Percentiles rank a stretch among this genome's conserved stretches.
Conservation (phyloP, 64 coral and sea anemone species). For the Astreopora myriophthalma region DNA sequence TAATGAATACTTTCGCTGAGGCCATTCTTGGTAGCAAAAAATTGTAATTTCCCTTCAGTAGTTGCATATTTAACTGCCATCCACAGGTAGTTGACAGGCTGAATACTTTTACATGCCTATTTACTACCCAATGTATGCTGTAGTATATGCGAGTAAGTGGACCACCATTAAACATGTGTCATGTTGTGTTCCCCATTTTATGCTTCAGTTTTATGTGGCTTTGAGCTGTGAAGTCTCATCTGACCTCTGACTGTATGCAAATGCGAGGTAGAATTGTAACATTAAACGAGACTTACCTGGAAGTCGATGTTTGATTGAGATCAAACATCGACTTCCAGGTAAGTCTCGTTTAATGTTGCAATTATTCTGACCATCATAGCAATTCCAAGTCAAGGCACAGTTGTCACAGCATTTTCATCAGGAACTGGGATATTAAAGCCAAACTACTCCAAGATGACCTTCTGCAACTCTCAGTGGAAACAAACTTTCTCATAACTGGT, state of each 20-base stretch:
- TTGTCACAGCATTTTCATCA: not conserved
- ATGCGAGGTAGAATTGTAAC: not conserved
- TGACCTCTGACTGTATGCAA: slow-evolving; percentile 10
- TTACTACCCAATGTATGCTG: not conserved
- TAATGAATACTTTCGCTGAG: not conserved
- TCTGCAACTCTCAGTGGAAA: not conserved
- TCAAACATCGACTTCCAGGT: too few species aligned
- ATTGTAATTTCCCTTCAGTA: not conserved
- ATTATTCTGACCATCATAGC: too few species aligned
- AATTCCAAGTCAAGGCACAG: too few species aligned
- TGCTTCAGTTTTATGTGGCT: not conserved
- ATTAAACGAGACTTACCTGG: too few species aligned
- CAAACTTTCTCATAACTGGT: not conserved
- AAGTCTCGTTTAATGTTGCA: too few species aligned
- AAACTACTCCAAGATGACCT: not conserved
- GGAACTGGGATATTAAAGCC: not conserved
- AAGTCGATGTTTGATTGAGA: too few species aligned
- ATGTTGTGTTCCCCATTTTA: not conserved
- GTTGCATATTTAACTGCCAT: not conserved
- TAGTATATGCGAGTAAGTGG: not conserved
- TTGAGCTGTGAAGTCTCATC: slow-evolving; percentile 15
- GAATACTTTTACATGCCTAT: not conserved
- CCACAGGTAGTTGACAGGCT: too few species aligned
- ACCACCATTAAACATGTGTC: not conserved
- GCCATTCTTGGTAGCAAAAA: not conserved